Percentiles rank a stretch among this genome's conserved stretches.
phyloP scores from a whole-genome alignment of 1,140 invertebrate genomes.

The Tetramorium simillimum region DNA sequence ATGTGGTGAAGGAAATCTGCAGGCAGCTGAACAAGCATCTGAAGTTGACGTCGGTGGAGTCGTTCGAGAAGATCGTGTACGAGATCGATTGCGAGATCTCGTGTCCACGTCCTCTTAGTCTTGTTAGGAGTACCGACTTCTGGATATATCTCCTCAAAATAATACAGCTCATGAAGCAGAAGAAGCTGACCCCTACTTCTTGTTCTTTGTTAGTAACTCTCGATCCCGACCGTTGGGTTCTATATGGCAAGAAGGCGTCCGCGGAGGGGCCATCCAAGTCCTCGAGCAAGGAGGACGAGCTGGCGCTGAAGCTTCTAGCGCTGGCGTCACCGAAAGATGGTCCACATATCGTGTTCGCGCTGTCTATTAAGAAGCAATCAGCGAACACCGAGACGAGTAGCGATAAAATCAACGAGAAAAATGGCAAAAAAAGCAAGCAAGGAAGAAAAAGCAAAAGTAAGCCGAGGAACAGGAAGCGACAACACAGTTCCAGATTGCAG shows the following conservation, averaged over 20 bases:
- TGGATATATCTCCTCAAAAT: too few species aligned
- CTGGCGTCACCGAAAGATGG: constrained; percentile 95
- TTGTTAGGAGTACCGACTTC: too few species aligned
- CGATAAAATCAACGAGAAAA: constrained; percentile 8
- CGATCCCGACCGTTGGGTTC: too few species aligned
- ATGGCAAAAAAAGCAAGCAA: constrained; percentile 54
- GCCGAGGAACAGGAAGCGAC: constrained; percentile 80
- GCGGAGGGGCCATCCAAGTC: constrained; percentile 61
- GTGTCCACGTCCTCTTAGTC: too few species aligned
- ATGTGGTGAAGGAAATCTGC: too few species aligned
- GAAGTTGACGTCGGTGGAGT: too few species aligned
- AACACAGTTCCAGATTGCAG: constrained; percentile 80
- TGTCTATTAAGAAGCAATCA: constrained; percentile 82
- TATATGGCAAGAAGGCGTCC: too few species aligned
- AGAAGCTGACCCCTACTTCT: too few species aligned
- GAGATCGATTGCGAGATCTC: too few species aligned
- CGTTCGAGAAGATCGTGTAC: too few species aligned
- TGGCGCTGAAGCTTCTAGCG: constrained; percentile 94
- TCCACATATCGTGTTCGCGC: constrained; percentile 89
- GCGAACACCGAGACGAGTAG: constrained; percentile 21
- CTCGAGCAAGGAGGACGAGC: constrained; percentile 85
- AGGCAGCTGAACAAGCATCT: too few species aligned
- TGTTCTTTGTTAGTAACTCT: too few species aligned
- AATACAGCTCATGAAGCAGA: constrained; percentile 97
- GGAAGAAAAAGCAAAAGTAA: constrained; percentile 72